Base-by-base conservation (phyloP, 2,797 vertebrate genomes). In the Dryobates pubescens region DNA sequence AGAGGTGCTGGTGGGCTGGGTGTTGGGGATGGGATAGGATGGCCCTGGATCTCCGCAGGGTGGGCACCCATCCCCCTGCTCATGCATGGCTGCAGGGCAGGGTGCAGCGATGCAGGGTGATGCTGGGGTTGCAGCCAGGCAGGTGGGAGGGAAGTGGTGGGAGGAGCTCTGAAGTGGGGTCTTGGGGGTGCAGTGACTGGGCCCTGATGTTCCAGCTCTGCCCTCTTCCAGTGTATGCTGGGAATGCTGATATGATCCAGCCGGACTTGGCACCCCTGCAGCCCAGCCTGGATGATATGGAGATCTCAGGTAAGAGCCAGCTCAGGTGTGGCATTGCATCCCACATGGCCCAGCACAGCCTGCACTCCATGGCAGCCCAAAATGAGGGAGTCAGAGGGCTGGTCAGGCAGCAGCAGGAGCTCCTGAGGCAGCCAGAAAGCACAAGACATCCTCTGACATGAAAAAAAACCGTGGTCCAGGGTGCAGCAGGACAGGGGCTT, bases 191-290 rank as follows among this genome's bases (percentile, higher is more conserved):
- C 68, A 68, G 45, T 36, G 45, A 1, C 18, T 43, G 26, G 12
- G 26, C 24, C 38, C 36, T 19, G 5, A 34, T 27, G 20, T 45
- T 75, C 47, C 53, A 68, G 58, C 73, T 90, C 81, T 92, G 54
- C 22, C 75, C n/a, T 96, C 49, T 95, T 95, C 24, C 97, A 99
- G 99, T 94, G 0, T 99, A 99, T 73, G 97, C 98, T 3, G 98
- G 97, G 95, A 99, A 99, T 22, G 99, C 99, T 75, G 99, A 99
- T 89, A 98, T 99, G 97, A 99, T 99, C 96, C 99, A 99, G 96
- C 99, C 99, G 0, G 99, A 98, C 78, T 95, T 99, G 96, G 98
- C 98, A 1, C 99, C 99, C 0, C 97, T 99, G 86, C 99, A 99
- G 97, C 99, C 99, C 91, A 99, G 97, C 95, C 96, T 99, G 90